Base-by-base conservation (phyloP, 2,888 invertebrate species). In the Nomada ruficornis region DNA sequence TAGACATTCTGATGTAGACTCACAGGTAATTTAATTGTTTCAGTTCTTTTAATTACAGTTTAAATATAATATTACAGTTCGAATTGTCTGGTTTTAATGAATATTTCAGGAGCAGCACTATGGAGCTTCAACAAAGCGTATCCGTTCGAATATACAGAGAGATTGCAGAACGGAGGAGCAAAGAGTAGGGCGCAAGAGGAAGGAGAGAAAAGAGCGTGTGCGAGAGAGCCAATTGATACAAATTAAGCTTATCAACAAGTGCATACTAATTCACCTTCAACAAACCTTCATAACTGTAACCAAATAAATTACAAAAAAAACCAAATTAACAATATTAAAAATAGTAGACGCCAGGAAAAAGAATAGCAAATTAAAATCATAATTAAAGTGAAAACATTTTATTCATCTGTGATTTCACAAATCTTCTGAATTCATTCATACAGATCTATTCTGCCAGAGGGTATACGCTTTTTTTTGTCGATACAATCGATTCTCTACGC, bases 101-200 rank as follows among this genome's bases (percentile, higher is more conserved):
- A 65, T 29, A 20, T 65, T 65, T 52, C 7, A 18, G 18, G 29
- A n/a, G n/a, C 7, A 0, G n/a, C 2, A 2, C 15, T 29, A n/a
- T 15, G n/a, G 3, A 50, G 50, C 50, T n/a, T 65, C 29, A 52
- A 65, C n/a, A 50, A 65, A 65, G 7, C 52, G 29, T 29, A 52
- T 65, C 65, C 65, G 65, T 26, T 5, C 10, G 29, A 50, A 65
- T 52, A 52, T 2, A 65, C 50, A 0, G 65, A 29, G 50, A 0
- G 47, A 65, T 11, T 0, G 50, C 7, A 23, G 10, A n/a, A 15
- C 13, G 47, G n/a, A 59, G n/a, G n/a, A 36, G 36, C 36, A 7
- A 20, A 29, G 23, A 18, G 57, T 0, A 15, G 18, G 29, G 36
- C 23, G 2, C 15, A 42, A 20, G 23, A 52, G 9, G 18, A 18